These are phyloP conservation scores for Amphipyra berbera DNA, from an alignment of 2,888 invertebrate species.

Conservation along the genomic window DNA sequence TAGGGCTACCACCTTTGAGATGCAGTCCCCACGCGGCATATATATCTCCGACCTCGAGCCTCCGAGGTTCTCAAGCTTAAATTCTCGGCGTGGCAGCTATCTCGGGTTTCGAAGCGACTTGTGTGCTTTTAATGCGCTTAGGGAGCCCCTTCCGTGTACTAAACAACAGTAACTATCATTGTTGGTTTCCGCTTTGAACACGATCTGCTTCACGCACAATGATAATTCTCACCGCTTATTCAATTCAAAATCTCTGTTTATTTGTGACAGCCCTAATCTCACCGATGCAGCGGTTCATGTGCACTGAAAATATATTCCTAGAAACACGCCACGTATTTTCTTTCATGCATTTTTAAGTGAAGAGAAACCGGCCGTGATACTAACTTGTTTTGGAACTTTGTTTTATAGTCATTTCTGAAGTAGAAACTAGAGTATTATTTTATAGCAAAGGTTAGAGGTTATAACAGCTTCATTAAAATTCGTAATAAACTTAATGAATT, in stretches of 20 bases:
- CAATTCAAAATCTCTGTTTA: constrained; percentile 11
- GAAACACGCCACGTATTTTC: constrained; percentile 63
- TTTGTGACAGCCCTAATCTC: constrained; percentile 41
- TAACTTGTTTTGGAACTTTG: constrained; percentile 47
- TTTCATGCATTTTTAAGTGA: constrained; percentile 66
- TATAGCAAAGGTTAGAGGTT: not conserved
- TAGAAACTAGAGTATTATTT: not conserved
- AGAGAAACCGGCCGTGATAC: constrained; percentile 53
- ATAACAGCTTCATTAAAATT: not conserved
- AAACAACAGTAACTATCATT: constrained; percentile 7
- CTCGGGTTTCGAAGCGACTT: constrained; percentile 2
- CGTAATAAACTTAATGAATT: not conserved
- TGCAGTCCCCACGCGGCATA: constrained; percentile 11
- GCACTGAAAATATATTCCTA: constrained; percentile 64
- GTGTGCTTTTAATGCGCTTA: constrained; percentile 16
- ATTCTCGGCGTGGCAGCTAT: constrained; percentile 4
- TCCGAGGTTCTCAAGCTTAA: constrained; percentile 2
- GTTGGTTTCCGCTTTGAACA: not conserved
- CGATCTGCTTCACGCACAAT: constrained; percentile 3
- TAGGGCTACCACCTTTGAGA: constrained; percentile 36
- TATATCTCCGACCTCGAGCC: constrained; percentile 2
- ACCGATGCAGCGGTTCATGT: constrained; percentile 50
- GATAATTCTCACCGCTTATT: not conserved
- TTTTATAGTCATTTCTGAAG: constrained; percentile 17
- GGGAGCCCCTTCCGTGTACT: constrained; percentile 6